phyloP scores from a whole-genome alignment of 23 tunicate species.

The Clavelina lepadiformis region DNA sequence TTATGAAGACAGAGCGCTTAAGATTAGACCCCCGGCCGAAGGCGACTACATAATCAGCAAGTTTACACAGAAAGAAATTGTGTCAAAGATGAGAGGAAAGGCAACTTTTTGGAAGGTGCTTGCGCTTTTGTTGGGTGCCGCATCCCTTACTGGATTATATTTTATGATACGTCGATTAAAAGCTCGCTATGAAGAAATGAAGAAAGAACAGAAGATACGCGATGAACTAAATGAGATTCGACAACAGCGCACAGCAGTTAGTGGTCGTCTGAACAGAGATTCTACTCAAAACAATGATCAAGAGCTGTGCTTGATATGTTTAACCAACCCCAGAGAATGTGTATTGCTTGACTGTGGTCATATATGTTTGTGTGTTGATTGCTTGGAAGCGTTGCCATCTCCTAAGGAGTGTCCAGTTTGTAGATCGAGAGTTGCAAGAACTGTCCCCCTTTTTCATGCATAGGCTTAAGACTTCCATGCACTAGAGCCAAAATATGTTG shows the following conservation, averaged over 20 bases:
- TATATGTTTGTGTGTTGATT: slow-evolving; percentile 82
- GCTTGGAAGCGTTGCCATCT: slow-evolving; percentile 58
- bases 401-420: slow-evolving; percentile 83
- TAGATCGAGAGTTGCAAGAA: slow-evolving; percentile 37
- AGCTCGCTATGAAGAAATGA: slow-evolving; percentile 13
- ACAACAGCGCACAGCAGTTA: slow-evolving; percentile 17
- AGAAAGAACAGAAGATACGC: slow-evolving; percentile 12
- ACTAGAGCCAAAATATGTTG: too few species aligned
- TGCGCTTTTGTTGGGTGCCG: slow-evolving; percentile 35
- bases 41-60: slow-evolving; percentile 62
- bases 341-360: slow-evolving; percentile 83
- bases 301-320: slow-evolving; percentile 55
- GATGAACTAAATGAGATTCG: slow-evolving; percentile 45
- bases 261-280: slow-evolving; percentile 20
- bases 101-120: slow-evolving; percentile 48
- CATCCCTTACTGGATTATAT: slow-evolving; percentile 39
- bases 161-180: slow-evolving; percentile 30
- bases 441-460: slow-evolving; percentile 61
- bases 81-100: slow-evolving; percentile 10
- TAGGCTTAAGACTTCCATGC: too few species aligned
- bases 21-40: slow-evolving; percentile 30
- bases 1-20: slow-evolving; percentile 40
- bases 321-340: slow-evolving; percentile 78
- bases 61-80: slow-evolving; percentile 41
- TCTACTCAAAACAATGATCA: background rate